Evolutionary conservation across 2,113 vertebrate genomes (phyloP), one percentile per base, ranked within the genome.

Genomic region (Phyllostomus hastatus): DNA sequence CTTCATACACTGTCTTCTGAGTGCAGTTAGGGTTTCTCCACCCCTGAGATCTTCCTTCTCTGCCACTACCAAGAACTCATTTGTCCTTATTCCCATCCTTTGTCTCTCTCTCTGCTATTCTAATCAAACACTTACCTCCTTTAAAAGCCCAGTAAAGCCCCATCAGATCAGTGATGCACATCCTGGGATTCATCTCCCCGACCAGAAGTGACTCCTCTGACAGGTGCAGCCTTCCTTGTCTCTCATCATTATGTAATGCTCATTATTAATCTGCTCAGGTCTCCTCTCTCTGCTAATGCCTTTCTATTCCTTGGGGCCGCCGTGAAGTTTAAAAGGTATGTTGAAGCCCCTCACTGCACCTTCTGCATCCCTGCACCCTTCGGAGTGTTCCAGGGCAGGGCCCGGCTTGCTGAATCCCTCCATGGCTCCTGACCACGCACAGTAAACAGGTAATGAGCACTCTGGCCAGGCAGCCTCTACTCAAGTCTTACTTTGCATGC

Each of bases 341-440:
- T 1, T 31, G 57, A 46, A 46, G 26, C 57, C n/a, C 24, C 41
- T 24, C 48, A 35, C 14, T 17, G 19, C 12, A 22, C 64, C 14
- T 24, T 59, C 38, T 20, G 28, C 41, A 15, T 54, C 43, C 16
- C 22, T 15, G 12, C 17, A 46, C 22, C 57, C 46, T 48, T n/a
- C 22, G 24, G 31, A 35, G 80, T 5, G 64, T 38, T 24, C n/a
- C 43, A 75, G 28, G 19, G 28, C 9, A 28, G 3, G 35, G 4
- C 19, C 41, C 12, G 10, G 43, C 43, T 81, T 52, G 10, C 7
- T 50, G 4, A 28, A 38, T 52, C 19, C 3, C 24, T 6, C 31
- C 33, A 8, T 0, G 1, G 46, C 19, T 22, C 2, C 28, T 4
- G 3, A 10, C 50, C 33, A 31, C 64, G 14, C n/a, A 15, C 1